Evolutionary conservation across 2,888 invertebrate genomes (phyloP).

Genomic region (Drosophila monieri): DNA sequence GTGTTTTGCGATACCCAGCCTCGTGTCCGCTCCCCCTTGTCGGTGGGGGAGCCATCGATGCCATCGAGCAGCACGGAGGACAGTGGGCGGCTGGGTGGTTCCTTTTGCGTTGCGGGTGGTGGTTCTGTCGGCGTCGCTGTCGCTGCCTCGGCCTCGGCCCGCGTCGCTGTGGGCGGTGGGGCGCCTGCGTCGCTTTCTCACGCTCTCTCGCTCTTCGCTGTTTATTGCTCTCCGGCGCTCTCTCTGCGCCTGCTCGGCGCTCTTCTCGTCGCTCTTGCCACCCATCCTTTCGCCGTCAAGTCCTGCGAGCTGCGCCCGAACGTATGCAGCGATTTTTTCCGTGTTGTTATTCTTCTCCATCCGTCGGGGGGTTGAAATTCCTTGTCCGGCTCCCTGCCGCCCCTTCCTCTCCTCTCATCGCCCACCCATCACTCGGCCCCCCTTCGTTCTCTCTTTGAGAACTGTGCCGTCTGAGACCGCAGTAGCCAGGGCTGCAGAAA

Average conservation of each 20-base stretch:
- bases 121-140: conserved; percentile 50
- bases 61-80: too few species aligned
- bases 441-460: not conserved
- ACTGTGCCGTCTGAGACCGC: not conserved
- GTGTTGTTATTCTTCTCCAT: conserved; percentile 31
- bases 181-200: conserved; percentile 48
- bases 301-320: conserved; percentile 20
- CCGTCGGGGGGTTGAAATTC: conserved; percentile 33
- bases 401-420: not conserved
- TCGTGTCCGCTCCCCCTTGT: not conserved
- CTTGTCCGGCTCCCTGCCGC: conserved; percentile 3
- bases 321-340: conserved; percentile 52
- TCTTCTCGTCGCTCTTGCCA: conserved; percentile 37
- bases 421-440: not conserved
- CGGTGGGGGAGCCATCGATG: too few species aligned
- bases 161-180: conserved; percentile 40
- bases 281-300: not conserved
- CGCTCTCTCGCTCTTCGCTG: conserved; percentile 7
- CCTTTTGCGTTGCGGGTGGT: conserved; percentile 54
- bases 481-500: not conserved
- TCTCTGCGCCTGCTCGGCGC: conserved; percentile 60
- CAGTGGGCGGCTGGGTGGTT: conserved; percentile 2
- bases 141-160: conserved; percentile 36
- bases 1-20: conserved; percentile 65
- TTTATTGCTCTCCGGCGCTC: conserved; percentile 18